Conservation (phyloP, 2,113 vertebrate genomes). For the Conger conger region DNA sequence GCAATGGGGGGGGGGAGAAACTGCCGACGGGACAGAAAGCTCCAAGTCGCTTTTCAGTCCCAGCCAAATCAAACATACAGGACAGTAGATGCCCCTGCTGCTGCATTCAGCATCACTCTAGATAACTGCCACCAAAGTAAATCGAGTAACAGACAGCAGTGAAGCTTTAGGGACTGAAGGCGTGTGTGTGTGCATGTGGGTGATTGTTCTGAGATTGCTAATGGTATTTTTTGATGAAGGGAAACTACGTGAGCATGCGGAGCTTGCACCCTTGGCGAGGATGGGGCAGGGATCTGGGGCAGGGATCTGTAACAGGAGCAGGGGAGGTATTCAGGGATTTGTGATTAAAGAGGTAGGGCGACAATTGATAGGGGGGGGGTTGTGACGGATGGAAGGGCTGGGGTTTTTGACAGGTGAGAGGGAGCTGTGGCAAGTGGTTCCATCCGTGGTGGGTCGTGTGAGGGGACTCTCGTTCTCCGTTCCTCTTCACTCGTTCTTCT, state of each 20-base stretch:
- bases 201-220: neutral
- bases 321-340: no score
- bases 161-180: neutral
- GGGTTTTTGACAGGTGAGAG: neutral
- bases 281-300: neutral
- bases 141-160: neutral
- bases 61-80: neutral
- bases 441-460: neutral
- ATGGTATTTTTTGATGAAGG: neutral
- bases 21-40: neutral
- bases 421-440: neutral
- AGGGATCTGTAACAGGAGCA: no score
- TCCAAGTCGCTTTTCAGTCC: neutral
- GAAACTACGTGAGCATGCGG: neutral
- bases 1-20: slow-evolving; percentile 32
- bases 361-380: no score
- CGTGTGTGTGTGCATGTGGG: neutral
- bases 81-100: no score
- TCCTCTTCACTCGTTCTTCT: slow-evolving; percentile 86
- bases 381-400: neutral
- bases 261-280: neutral
- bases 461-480: neutral
- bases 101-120: no score
- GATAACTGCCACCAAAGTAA: no score
- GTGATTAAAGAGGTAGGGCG: no score